Percentiles rank a stretch among this genome's conserved stretches.
Evolutionary conservation across 1,140 invertebrate species (phyloP).

Genomic region (Mamestra configurata): DNA sequence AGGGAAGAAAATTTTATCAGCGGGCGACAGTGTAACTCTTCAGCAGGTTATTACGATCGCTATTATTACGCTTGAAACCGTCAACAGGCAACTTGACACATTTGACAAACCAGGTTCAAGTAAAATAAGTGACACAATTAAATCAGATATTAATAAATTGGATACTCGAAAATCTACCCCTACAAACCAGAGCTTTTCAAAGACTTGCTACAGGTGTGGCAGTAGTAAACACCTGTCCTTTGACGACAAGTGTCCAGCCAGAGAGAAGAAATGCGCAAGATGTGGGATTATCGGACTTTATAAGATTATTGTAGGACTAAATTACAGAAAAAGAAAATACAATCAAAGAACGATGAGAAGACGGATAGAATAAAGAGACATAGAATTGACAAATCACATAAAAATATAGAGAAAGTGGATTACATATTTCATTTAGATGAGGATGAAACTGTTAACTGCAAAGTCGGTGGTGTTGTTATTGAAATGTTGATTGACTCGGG

Average conservation of each 20-base stretch:
- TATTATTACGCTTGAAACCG: slow-evolving; percentile 33
- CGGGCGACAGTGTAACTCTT: slow-evolving; percentile 47
- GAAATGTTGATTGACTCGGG: slow-evolving; percentile 59
- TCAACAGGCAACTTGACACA: no score
- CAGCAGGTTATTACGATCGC: slow-evolving; percentile 51
- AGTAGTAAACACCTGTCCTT: background rate
- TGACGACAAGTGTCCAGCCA: background rate
- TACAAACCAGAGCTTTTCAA: background rate
- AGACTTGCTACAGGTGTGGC: slow-evolving; percentile 32
- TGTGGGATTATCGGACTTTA: slow-evolving; percentile 50
- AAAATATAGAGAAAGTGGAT: no score
- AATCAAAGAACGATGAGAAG: background rate
- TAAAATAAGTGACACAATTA: no score
- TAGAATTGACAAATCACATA: no score
- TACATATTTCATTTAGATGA: slow-evolving; percentile 27
- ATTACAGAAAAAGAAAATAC: slow-evolving; percentile 7
- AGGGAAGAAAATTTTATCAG: slow-evolving; percentile 52
- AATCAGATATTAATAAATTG: background rate
- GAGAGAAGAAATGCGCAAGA: slow-evolving; percentile 41
- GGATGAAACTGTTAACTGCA: slow-evolving; percentile 40
- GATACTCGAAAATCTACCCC: background rate
- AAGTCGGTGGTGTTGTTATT: slow-evolving; percentile 47
- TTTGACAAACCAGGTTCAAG: no score
- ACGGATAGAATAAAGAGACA: background rate
- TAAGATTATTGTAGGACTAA: slow-evolving; percentile 36